Evolutionary conservation across 2,113 vertebrate species (phyloP).

Genomic region (Gnathonemus longibarbis): DNA sequence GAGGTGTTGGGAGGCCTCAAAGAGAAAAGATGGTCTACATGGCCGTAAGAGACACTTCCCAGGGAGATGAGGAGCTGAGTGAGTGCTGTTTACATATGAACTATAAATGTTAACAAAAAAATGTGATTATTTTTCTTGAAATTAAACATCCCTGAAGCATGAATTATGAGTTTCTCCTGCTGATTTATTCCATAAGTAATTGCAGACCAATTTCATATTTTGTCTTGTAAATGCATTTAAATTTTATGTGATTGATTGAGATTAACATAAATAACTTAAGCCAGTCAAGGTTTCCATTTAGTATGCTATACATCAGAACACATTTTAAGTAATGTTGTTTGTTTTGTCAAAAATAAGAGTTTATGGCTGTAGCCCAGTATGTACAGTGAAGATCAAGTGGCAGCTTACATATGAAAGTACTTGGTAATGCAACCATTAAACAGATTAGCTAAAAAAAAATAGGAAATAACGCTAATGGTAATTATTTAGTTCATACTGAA

Average conservation of each 20-base stretch:
- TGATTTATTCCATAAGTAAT: neutral
- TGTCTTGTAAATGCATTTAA: neutral
- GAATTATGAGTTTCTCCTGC: neutral
- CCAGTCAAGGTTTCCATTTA: neutral
- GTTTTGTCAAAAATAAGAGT: too few relatives aligned
- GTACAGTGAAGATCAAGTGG: neutral
- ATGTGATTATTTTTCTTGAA: neutral
- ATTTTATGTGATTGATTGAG: neutral
- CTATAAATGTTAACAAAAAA: neutral
- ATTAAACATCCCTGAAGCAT: neutral
- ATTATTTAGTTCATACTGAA: neutral
- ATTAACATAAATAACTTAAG: neutral
- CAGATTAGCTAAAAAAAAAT: neutral
- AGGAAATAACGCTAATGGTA: too few relatives aligned
- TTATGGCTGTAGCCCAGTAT: too few relatives aligned
- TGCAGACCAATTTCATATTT: neutral
- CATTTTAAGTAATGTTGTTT: neutral
- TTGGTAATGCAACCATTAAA: too few relatives aligned
- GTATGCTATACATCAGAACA: neutral
- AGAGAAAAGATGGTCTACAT: conserved; percentile 87
- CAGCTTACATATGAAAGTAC: neutral
- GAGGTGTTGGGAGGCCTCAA: conserved; percentile 62
- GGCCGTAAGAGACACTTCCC: conserved; percentile 78
- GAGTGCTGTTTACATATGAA: conserved; percentile 1
- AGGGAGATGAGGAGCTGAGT: conserved; percentile 77